Evolutionary conservation across 2,888 invertebrate genomes (phyloP), one percentile per base, ranked within the genome.

Genomic region (Caenorhabditis doughertyi): DNA sequence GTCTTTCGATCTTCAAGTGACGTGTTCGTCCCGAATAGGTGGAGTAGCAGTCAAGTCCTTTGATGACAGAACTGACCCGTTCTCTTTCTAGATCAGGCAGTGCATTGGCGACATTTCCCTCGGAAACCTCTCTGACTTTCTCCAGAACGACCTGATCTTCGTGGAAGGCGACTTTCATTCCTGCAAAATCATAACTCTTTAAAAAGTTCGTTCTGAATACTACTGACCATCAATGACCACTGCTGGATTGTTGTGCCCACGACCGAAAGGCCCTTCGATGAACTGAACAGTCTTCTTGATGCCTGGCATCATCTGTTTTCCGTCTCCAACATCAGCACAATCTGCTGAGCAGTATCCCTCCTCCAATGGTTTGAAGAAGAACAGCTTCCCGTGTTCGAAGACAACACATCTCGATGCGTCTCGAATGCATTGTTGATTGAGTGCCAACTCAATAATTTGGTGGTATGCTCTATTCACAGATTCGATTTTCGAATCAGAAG

Each of bases 141-240:
- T 83, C 70, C 27, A 49, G 8, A 1, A 87, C 23, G 0, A 44
- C 21, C n/a, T 80, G 64, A 2, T 65, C 27, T 9, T 58, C 64
- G 64, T 87, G 87, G 60, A 87, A 87, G 1, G 84, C 85, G 11
- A 83, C 77, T 70, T 86, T 86, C 80, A 81, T 87, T 4, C 81
- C 84, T 85, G 58, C 21, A 82, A 73, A 1, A 35, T 13, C 47
- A 25, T 18, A 0, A 16, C 42, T 32, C 29, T 13, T n/a, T 32
- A 23, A 51, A 29, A 16, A 9, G 2, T 16, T 76, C 9, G 13
- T 13, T 3, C 2, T 39, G 39, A 39, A 13, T 2, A 39, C 16
- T 5, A 39, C 16, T 49, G 18, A 80, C 84, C 39, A 51, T 87
- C 87, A 23, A 85, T 64, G 13, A 86, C 71, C 2, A 87, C 7